Evolutionary conservation across 1,140 invertebrate genomes (phyloP).

Genomic region (Macrosteles quadrilineatus): DNA sequence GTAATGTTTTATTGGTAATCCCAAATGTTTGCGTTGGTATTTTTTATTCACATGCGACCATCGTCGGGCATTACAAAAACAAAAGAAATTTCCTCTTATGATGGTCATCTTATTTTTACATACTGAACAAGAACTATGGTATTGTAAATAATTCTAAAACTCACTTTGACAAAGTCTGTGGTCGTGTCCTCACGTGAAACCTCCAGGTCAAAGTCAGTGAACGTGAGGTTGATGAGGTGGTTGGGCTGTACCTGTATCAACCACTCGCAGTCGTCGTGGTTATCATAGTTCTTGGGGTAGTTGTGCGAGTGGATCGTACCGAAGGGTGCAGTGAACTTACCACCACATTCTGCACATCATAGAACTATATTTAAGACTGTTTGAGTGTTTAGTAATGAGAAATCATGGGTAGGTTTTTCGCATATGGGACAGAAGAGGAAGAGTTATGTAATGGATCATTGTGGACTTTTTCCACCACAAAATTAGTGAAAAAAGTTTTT

Average conservation of each 20-base stretch:
- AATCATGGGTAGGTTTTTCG: background rate
- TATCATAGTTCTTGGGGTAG: conserved; percentile 72
- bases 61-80: too few species aligned
- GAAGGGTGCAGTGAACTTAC: conserved; percentile 59
- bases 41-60: too few species aligned
- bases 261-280: conserved; percentile 74
- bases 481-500: too few species aligned
- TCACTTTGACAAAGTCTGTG: conserved; percentile 45
- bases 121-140: too few species aligned
- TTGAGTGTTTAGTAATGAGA: background rate
- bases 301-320: conserved; percentile 79
- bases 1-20: too few species aligned
- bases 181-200: conserved; percentile 47
- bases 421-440: background rate
- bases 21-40: too few species aligned
- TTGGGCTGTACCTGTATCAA: conserved; percentile 73
- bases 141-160: too few species aligned
- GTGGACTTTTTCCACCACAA: too few species aligned
- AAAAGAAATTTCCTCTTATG: too few species aligned
- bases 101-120: too few species aligned
- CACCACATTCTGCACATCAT: conserved; percentile 68
- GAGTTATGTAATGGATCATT: too few species aligned
- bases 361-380: background rate
- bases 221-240: conserved; percentile 63
- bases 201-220: conserved; percentile 75